A percentile compares a stretch with the other conserved stretches of the same genome.
These are phyloP conservation scores for Danaus melanippus DNA, from an alignment of 1,140 invertebrate species.

Conservation along the genomic window DNA sequence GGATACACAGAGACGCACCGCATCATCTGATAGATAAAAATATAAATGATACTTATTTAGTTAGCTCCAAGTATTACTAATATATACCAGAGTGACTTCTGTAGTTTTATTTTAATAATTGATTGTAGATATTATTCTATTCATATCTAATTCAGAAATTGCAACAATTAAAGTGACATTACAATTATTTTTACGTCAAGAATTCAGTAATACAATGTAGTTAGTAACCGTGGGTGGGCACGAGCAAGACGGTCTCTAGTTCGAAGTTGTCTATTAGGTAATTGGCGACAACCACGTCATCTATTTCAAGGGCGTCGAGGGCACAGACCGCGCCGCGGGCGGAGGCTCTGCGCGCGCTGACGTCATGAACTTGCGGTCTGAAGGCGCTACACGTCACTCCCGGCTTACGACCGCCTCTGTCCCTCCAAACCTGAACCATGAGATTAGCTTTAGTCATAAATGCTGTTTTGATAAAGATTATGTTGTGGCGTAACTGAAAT, in stretches of 20 bases:
- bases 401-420: slow-evolving; percentile 65
- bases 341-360: slow-evolving; percentile 68
- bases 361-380: slow-evolving; percentile 76
- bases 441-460: no score
- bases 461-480: no score
- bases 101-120: no score
- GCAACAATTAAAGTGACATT: not conserved
- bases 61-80: no score
- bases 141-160: no score
- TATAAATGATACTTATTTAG: not conserved
- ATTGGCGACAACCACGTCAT: slow-evolving; percentile 86
- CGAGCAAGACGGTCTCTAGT: slow-evolving; percentile 80
- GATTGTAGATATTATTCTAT: not conserved
- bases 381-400: slow-evolving; percentile 81
- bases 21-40: slow-evolving; percentile 60
- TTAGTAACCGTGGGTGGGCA: slow-evolving; percentile 72
- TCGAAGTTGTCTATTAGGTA: slow-evolving; percentile 86
- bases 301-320: slow-evolving; percentile 77
- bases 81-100: not conserved
- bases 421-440: slow-evolving; percentile 20
- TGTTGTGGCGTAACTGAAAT: no score
- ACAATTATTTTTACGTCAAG: no score
- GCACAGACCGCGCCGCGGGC: slow-evolving; percentile 72
- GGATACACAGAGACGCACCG: slow-evolving; percentile 76
- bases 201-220: slow-evolving; percentile 1